phyloP scores from a whole-genome alignment of 1,140 invertebrate species.

The Aphaenogaster ashmeadi region DNA sequence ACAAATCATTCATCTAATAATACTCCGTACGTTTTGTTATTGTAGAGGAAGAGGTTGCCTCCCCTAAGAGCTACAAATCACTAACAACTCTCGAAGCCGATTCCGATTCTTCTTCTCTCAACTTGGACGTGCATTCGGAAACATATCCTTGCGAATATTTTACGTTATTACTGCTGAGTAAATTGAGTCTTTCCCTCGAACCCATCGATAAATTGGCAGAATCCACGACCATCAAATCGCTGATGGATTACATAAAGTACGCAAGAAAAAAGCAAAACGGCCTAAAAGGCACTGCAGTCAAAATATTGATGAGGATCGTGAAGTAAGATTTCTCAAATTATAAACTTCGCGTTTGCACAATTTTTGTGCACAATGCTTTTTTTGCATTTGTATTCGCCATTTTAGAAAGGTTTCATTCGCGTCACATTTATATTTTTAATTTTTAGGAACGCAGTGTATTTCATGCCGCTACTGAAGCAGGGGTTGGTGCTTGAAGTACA shows the following conservation, averaged over 20 bases:
- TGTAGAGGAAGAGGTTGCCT: slow-evolving; percentile 79
- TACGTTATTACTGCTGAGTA: slow-evolving; percentile 78
- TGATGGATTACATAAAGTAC: slow-evolving; percentile 81
- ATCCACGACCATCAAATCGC: slow-evolving; percentile 79
- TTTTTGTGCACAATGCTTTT: neutral
- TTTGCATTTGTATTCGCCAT: neutral
- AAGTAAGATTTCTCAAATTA: slow-evolving; percentile 70
- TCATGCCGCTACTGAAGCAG: slow-evolving; percentile 83
- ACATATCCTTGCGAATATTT: slow-evolving; percentile 62
- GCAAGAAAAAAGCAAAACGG: slow-evolving; percentile 75
- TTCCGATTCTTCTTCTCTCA: slow-evolving; percentile 44
- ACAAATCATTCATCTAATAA: neutral
- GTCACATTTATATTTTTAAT: neutral
- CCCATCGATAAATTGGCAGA: slow-evolving; percentile 82
- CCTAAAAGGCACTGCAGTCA: slow-evolving; percentile 57
- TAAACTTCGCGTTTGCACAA: neutral
- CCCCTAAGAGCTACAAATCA: slow-evolving; percentile 78
- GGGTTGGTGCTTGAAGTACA: slow-evolving; percentile 84
- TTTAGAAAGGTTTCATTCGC: neutral
- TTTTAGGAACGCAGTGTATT: slow-evolving; percentile 80
- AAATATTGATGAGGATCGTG: slow-evolving; percentile 80
- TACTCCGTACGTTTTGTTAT: neutral
- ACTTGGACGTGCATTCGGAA: slow-evolving; percentile 44
- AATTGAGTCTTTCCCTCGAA: slow-evolving; percentile 75
- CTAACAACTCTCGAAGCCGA: slow-evolving; percentile 70